Conservation (phyloP, 2,797 vertebrate genomes). For the Paramormyrops hopkinsi region DNA sequence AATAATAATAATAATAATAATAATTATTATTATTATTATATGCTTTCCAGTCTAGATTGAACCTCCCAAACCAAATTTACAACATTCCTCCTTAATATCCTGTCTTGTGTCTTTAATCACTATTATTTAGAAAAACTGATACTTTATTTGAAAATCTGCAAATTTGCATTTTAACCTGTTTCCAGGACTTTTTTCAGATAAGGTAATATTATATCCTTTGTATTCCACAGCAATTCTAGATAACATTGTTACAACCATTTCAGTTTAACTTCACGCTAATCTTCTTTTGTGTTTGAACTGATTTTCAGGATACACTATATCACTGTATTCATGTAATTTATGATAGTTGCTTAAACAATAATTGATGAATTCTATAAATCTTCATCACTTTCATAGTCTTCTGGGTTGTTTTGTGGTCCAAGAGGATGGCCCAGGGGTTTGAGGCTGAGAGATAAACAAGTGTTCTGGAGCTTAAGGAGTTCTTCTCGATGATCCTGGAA, state of each 20-base stretch:
- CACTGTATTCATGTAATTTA: background rate
- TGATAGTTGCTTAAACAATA: background rate
- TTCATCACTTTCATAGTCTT: background rate
- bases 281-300: background rate
- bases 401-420: background rate
- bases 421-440: background rate
- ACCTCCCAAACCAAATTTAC: background rate
- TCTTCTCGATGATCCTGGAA: constrained; percentile 29
- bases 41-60: background rate
- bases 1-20: background rate
- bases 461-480: background rate
- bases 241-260: background rate
- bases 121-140: background rate
- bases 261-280: background rate
- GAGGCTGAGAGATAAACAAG: background rate
- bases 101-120: background rate
- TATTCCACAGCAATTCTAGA: background rate
- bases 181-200: background rate
- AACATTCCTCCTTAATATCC: background rate
- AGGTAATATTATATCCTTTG: background rate
- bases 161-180: background rate
- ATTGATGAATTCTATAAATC: background rate
- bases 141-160: background rate
- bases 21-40: background rate
- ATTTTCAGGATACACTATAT: background rate